Conservation (phyloP, 2,888 invertebrate species). For the Myopa tessellatipennis region DNA sequence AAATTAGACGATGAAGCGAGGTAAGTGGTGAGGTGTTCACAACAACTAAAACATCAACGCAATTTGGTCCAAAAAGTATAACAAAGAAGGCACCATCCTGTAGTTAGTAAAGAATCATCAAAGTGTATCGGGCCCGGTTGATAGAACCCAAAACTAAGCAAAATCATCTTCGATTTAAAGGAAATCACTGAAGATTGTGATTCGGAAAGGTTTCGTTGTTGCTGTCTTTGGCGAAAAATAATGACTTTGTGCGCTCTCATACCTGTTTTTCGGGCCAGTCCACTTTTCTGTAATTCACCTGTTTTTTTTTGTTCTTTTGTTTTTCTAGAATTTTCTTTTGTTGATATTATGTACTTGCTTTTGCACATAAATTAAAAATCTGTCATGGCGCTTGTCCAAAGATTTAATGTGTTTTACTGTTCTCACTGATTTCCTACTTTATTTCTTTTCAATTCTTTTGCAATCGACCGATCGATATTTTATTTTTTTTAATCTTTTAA, state of each 20-base stretch:
- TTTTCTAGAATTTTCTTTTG: background rate
- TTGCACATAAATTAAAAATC: conserved; percentile 48
- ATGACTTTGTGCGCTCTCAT: background rate
- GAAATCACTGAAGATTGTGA: too few relatives aligned
- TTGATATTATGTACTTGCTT: background rate
- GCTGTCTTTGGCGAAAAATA: too few relatives aligned
- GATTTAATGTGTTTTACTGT: conserved; percentile 41
- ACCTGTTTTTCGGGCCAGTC: background rate
- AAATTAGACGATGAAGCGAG: conserved; percentile 12
- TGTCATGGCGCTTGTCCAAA: conserved; percentile 39
- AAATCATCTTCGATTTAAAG: background rate
- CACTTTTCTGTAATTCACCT: background rate
- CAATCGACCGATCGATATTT: background rate
- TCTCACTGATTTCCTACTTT: conserved; percentile 6
- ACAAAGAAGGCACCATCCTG: background rate
- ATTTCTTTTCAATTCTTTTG: background rate
- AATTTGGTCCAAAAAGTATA: background rate
- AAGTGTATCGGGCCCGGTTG: too few relatives aligned
- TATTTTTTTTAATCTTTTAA: conserved; percentile 11
- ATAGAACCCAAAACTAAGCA: too few relatives aligned
- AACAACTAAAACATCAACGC: background rate
- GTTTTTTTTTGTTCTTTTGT: conserved; percentile 13
- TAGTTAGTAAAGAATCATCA: background rate
- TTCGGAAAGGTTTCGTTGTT: background rate
- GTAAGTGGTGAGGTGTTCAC: conserved; percentile 7